Evolutionary conservation across 2,797 vertebrate genomes (phyloP).

Genomic region (Tauraco hartlaubi): DNA sequence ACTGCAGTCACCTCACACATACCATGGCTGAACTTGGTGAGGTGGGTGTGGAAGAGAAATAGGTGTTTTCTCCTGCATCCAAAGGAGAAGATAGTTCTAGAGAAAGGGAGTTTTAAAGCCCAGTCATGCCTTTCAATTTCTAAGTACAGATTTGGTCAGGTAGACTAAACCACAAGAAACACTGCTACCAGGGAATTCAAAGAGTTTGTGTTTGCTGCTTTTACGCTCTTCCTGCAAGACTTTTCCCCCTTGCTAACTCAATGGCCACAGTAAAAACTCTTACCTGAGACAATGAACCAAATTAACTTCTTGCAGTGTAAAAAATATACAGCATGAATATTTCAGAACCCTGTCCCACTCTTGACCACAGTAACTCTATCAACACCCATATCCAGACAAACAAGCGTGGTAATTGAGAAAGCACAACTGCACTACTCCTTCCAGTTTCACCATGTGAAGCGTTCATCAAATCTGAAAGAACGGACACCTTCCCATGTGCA

Average conservation of each 20-base stretch:
- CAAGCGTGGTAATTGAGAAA: not conserved
- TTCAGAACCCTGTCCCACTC: not conserved
- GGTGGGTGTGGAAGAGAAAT: rapidly evolving
- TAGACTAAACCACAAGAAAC: not conserved
- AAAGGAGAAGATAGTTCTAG: not conserved
- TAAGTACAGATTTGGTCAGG: not conserved
- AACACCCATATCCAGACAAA: not conserved
- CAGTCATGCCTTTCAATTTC: not conserved
- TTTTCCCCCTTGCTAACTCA: not conserved
- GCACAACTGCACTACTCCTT: not conserved
- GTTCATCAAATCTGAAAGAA: not conserved
- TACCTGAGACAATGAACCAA: not conserved
- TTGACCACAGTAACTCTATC: not conserved
- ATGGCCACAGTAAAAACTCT: not conserved
- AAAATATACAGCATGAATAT: not conserved
- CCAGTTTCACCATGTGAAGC: not conserved
- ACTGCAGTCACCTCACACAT: not conserved
- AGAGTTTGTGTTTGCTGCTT: not conserved
- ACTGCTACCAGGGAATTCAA: not conserved
- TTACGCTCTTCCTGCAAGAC: not conserved
- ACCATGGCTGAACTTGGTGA: rapidly evolving
- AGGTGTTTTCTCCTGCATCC: not conserved
- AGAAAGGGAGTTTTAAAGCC: not conserved
- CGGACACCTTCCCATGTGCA: not conserved
- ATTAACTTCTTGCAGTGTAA: not conserved